These are phyloP conservation scores for Diogma glabrata DNA, from an alignment of 2,888 invertebrate species.

Conservation along the genomic window DNA sequence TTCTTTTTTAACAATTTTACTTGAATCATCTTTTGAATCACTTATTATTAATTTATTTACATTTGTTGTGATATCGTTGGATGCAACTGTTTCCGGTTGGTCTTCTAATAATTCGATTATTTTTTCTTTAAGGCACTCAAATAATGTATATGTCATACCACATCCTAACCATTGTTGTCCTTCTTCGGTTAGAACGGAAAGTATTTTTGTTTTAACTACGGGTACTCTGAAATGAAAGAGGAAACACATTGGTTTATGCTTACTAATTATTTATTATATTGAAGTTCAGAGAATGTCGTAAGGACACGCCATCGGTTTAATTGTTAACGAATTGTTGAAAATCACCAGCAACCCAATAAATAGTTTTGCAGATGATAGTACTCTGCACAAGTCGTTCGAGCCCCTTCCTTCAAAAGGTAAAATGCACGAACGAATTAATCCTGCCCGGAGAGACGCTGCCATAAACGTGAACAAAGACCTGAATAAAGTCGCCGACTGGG, in stretches of 20 bases:
- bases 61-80: slow-evolving; percentile 19
- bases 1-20: slow-evolving; percentile 60
- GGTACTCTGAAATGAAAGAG: slow-evolving; percentile 41
- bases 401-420: too few species aligned
- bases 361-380: too few species aligned
- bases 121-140: slow-evolving; percentile 83
- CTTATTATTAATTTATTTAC: slow-evolving; percentile 28
- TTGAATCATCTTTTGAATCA: slow-evolving; percentile 34
- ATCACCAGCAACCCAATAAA: too few species aligned
- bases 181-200: slow-evolving; percentile 49
- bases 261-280: too few species aligned
- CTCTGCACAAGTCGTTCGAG: too few species aligned
- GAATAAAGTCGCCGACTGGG: too few species aligned
- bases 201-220: slow-evolving; percentile 58
- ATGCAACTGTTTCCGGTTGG: slow-evolving; percentile 46
- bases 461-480: too few species aligned
- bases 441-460: too few species aligned
- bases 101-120: slow-evolving; percentile 54
- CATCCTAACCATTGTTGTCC: slow-evolving; percentile 75
- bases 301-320: neutral
- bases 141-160: slow-evolving; percentile 90
- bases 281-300: neutral
- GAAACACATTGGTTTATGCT: neutral
- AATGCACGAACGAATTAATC: too few species aligned
- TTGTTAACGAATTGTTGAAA: too few species aligned